Evolutionary conservation across 2,113 vertebrate species (phyloP).

Genomic region (Stigmatopora nigra): DNA sequence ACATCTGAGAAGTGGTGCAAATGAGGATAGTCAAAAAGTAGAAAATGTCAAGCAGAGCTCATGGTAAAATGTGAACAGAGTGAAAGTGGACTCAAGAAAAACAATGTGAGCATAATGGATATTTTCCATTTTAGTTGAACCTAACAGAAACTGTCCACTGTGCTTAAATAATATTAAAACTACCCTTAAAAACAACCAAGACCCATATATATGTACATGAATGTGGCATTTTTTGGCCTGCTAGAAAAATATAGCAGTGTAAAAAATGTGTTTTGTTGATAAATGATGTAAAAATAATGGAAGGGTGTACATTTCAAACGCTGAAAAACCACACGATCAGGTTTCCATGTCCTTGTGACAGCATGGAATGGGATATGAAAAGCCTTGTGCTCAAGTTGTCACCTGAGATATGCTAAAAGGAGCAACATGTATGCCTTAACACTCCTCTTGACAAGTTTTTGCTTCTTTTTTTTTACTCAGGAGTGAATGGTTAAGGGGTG

Average conservation of each 20-base stretch:
- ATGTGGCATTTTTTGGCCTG: neutral
- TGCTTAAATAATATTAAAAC: too few species aligned
- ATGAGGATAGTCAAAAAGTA: conserved; percentile 22
- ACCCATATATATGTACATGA: too few species aligned
- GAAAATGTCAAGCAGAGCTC: conserved; percentile 5
- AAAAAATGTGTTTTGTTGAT: neutral
- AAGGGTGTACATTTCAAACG: neutral
- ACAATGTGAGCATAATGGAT: neutral
- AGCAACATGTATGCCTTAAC: neutral
- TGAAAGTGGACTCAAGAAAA: conserved; percentile 1
- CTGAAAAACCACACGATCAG: neutral
- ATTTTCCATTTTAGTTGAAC: neutral
- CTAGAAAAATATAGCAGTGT: neutral
- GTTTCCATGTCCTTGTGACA: neutral
- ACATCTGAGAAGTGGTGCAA: conserved; percentile 43
- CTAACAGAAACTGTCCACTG: neutral
- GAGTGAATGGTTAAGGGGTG: neutral
- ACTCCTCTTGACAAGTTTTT: neutral
- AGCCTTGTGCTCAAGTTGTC: neutral
- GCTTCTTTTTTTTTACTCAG: neutral
- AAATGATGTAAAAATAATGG: neutral
- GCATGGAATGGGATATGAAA: neutral
- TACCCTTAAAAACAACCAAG: too few species aligned
- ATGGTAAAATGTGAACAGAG: conserved; percentile 3
- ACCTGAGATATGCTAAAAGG: neutral